Base-by-base conservation (phyloP, 2,888 invertebrate species). In the Xestia ashworthii region DNA sequence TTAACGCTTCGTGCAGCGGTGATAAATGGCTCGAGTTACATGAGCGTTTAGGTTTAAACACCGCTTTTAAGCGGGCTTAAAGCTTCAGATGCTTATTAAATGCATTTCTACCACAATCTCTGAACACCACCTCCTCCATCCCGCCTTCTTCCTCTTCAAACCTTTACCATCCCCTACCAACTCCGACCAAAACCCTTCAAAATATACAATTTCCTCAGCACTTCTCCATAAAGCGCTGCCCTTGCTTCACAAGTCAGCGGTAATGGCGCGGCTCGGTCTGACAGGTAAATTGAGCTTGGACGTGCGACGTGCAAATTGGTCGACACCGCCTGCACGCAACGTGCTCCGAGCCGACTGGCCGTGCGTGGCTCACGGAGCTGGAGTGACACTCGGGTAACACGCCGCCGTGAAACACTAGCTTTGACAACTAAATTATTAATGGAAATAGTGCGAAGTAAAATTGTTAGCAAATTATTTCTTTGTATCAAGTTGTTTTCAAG, bases 241-340 rank as follows among this genome's bases (percentile, higher is more conserved):
- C 58, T 70, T 48, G 79, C 71, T 83, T 80, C 74, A 85, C 76
- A 80, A 84, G 81, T 79, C 82, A 83, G 74, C 73, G 76, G 89
- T 88, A 90, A 89, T 91, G 86, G 90, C 90, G 83, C 89, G 89
- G 92, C 92, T 87, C 91, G 89, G 90, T 89, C 91, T 96, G 96
- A 96, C 96, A 94, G 92, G 93, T 92, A 94, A 95, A 95, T 95
- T 95, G 95, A 91, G 91, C 90, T 91, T 87, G 89, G 91, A 90
- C 90, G 91, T 90, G 91, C 91, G 95, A 96, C 95, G 95, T 94
- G 95, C 91, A 96, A 96, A 96, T 96, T 95, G 93, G 89, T 88
- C 90, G 89, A 91, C 92, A 92, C 92, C 89, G 90, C 80, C 72
- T 81, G 87, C 88, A 88, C 87, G 88, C 89, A 83, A 88, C 81